Percentiles rank a stretch among this genome's conserved stretches.
These are phyloP conservation scores for Pollenia amentaria DNA, from an alignment of 2,888 invertebrate species.

Conservation along the genomic window DNA sequence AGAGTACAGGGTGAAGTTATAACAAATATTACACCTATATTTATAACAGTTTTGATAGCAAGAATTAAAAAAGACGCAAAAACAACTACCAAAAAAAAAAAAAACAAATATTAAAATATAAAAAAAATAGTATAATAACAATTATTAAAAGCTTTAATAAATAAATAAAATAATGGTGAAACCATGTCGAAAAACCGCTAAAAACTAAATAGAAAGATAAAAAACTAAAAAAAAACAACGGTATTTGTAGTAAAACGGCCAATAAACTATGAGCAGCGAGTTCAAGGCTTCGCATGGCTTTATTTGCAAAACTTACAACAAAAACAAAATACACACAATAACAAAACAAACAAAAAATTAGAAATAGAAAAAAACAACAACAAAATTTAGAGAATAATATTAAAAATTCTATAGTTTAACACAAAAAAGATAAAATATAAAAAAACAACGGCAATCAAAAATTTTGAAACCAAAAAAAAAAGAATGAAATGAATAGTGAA, in stretches of 20 bases:
- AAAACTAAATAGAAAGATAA: slow-evolving; percentile 30
- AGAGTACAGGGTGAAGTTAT: slow-evolving; percentile 15
- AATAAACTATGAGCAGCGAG: slow-evolving; percentile 82
- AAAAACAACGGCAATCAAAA: slow-evolving; percentile 34
- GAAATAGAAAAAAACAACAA: slow-evolving; percentile 23
- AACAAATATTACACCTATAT: slow-evolving; percentile 42
- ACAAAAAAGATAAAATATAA: slow-evolving; percentile 47
- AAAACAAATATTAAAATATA: background rate
- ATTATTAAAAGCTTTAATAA: slow-evolving; percentile 39
- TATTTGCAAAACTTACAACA: slow-evolving; percentile 42
- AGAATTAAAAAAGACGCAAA: slow-evolving; percentile 33
- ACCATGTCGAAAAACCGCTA: slow-evolving; percentile 69
- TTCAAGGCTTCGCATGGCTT: slow-evolving; percentile 79
- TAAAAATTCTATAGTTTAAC: slow-evolving; percentile 52
- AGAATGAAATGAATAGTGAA: slow-evolving; percentile 11
- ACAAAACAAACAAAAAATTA: background rate
- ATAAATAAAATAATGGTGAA: slow-evolving; percentile 55
- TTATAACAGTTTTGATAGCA: slow-evolving; percentile 49
- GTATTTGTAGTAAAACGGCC: slow-evolving; percentile 83
- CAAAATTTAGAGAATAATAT: slow-evolving; percentile 44
- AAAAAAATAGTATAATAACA: slow-evolving; percentile 34
- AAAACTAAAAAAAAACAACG: slow-evolving; percentile 75
- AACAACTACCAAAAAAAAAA: slow-evolving; percentile 37
- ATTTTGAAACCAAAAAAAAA: slow-evolving; percentile 15
- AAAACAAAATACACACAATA: slow-evolving; percentile 19